phyloP scores from a whole-genome alignment of 2,797 vertebrate genomes.

The Hydrophis major region DNA sequence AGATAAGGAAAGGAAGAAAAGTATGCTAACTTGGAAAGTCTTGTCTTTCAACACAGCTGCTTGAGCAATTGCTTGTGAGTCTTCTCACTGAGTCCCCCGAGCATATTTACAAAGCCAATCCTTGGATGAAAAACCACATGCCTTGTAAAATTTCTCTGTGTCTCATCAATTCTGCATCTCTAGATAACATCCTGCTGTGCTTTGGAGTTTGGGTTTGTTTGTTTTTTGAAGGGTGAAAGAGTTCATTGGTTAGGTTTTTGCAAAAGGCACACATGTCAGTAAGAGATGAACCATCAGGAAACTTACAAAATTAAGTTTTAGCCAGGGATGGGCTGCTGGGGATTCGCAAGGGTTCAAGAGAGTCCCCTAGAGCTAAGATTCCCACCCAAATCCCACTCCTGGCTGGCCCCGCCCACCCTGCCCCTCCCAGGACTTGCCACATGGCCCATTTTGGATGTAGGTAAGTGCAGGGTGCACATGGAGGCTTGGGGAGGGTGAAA shows the following conservation, averaged over 20 bases:
- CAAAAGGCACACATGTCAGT: neutral
- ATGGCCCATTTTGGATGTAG: no score
- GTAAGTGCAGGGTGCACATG: no score
- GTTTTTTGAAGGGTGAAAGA: neutral
- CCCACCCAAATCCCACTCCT: no score
- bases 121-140: conserved; percentile 17
- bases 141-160: neutral
- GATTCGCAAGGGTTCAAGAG: no score
- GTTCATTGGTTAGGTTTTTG: neutral
- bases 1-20: neutral
- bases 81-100: neutral
- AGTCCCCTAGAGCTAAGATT: no score
- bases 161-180: conserved; percentile 34
- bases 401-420: no score
- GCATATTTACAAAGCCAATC: neutral
- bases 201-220: neutral
- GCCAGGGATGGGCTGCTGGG: neutral
- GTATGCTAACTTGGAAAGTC: neutral
- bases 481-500: no score
- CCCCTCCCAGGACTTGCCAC: no score
- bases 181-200: conserved; percentile 58
- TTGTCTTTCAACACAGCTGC: neutral
- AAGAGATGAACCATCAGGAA: neutral
- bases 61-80: neutral
- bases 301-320: neutral